Base-by-base conservation (phyloP, 2,888 invertebrate species). In the Malthinus seriepunctatus region DNA sequence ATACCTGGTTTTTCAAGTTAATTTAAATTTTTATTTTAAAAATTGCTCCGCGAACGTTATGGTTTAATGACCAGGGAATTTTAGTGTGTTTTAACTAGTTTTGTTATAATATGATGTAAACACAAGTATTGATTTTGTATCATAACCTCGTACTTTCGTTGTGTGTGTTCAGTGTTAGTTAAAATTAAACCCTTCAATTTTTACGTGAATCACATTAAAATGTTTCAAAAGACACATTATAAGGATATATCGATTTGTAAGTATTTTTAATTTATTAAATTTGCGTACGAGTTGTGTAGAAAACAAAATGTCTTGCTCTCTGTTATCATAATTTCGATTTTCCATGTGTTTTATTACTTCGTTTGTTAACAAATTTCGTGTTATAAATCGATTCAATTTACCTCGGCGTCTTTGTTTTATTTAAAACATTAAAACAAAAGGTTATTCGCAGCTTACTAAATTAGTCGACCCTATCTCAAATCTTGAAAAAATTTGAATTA, bases 61-160 rank as follows among this genome's bases (percentile, higher is more conserved):
- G 23, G 39, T 46, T 51, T 51, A 44, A 32, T 42, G 14, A 51
- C 11, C 14, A 44, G 32, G 3, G 4, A 42, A 42, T 51, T 51
- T 45, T 23, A 12, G 45, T 46, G 44, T 32, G 35, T 38, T 11
- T 37, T 37, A 53, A 23, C 23, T 23, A 23, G 23, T 23, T 23
- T 23, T 23, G 23, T 23, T 23, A 11, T 32, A 45, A 31, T 4
- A 51, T 39, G 12, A 39, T 44, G 51, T 60, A 60, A 60, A 60
- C 60, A 54, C 32, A 51, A 56, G 65, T 66, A 66, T 66, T 64
- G 66, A 66, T 66, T 63, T 66, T 66, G 62, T 62, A 55, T 64
- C 49, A 63, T 66, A 66, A 66, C 66, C 66, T 66, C 58, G 48
- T 60, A 62, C 62, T 23, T 5, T 42, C 15, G 39, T 42, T 42